These are phyloP conservation scores for Mastomys natalensis DNA, from an alignment of 2,113 vertebrate species.

Conservation along the genomic window DNA sequence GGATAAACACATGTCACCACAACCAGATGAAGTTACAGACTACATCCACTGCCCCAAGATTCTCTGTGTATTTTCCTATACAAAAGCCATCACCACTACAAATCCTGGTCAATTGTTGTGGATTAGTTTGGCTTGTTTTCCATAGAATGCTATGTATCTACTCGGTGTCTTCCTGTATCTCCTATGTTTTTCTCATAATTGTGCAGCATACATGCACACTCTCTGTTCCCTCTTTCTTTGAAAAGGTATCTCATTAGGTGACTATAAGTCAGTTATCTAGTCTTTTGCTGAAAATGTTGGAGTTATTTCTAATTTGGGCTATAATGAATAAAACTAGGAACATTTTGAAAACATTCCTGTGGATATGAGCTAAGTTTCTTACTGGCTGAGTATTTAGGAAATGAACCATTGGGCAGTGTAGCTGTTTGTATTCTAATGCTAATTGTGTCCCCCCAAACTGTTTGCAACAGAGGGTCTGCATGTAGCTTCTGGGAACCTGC, in stretches of 20 bases:
- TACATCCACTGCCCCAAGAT: neutral
- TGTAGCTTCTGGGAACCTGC: too few species aligned
- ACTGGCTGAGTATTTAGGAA: neutral
- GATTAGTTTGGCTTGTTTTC: neutral
- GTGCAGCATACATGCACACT: neutral
- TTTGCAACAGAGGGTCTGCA: too few species aligned
- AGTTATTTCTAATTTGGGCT: neutral
- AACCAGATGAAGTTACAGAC: neutral
- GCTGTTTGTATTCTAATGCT: too few species aligned
- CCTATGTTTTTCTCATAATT: neutral
- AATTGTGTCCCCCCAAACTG: too few species aligned
- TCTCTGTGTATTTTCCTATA: neutral
- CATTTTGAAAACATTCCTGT: neutral
- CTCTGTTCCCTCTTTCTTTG: neutral
- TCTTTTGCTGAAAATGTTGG: neutral
- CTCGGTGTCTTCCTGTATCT: neutral
- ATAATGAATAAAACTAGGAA: neutral
- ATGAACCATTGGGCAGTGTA: neutral
- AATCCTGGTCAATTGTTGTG: neutral
- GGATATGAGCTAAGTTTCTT: neutral
- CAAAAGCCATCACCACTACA: neutral
- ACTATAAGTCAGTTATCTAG: neutral
- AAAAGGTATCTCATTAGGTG: neutral
- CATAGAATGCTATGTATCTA: neutral
- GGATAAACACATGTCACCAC: neutral